Base-by-base conservation (phyloP, 1,140 invertebrate genomes). In the Halesus radiatus region DNA sequence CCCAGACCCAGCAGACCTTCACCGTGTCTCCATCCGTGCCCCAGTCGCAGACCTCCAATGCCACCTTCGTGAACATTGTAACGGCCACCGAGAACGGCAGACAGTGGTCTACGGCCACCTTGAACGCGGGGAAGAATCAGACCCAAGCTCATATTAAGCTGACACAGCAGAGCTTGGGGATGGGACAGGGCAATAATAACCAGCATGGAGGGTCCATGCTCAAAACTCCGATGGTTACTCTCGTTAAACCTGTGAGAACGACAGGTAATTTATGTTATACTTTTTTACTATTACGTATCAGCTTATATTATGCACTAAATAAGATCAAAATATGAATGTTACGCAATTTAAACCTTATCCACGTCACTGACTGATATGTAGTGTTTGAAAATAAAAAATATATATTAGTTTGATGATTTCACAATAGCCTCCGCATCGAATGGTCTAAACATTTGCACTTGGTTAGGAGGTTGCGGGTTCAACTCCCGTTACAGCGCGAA, bases 1-100 rank as follows among this genome's bases (percentile, higher is more conserved):
- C 95, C 52, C 87, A 86, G 58, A 88, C 86, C 80, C 88, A 80
- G 32, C 82, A 83, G 37, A 76, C 62, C 3, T 45, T 78, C 16
- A 50, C 80, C 6, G 73, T 78, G 18, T 76, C 79, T 20, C 74
- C 82, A 0, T 78, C 83, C n/a, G n/a, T 76, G 2, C 54, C 80
- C 7, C 73, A 56, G 26, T 13, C 78, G 5, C 80, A 81, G 45
- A 16, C 52, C 3, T 20, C 78, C 16, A 77, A 54, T 20, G 29
- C 80, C 15, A 81, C 64, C 16, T 72, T 84, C 45, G 79, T 84
- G 2, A 84, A 81, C 60, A 79, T 84, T 52, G 81, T 84, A 0
- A 86, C 87, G 62, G 87, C 88, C 22, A 72, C 82, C 0, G 80
- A 81, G 32, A 82, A 84, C 70, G 80, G 83, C 4, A 74, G 72